Evolutionary conservation across 2,797 vertebrate genomes (phyloP).

Genomic region (Pitangus sulphuratus): DNA sequence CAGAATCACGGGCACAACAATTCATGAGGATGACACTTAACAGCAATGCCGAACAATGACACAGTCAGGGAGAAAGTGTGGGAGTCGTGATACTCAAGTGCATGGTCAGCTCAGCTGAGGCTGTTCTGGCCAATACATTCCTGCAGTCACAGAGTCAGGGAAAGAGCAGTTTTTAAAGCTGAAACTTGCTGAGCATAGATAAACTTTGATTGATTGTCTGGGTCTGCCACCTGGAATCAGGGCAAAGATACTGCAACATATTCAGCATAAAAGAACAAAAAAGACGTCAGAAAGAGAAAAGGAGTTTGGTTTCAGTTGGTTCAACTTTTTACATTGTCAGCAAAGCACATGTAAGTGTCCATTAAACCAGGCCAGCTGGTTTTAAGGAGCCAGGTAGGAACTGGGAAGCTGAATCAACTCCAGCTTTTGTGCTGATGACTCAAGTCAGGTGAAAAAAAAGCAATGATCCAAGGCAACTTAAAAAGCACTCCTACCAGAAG

Average conservation of each 20-base stretch:
- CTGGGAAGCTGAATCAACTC: neutral
- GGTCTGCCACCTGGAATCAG: neutral
- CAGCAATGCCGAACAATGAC: neutral
- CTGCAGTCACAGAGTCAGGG: neutral
- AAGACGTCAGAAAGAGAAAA: neutral
- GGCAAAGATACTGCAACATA: neutral
- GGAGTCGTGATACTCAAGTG: neutral
- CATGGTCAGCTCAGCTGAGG: neutral
- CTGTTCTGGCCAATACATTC: neutral
- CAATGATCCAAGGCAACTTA: neutral
- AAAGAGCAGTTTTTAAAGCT: neutral
- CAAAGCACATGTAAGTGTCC: neutral
- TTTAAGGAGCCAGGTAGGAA: neutral
- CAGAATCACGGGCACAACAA: neutral
- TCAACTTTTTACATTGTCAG: neutral
- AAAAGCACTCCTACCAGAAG: neutral
- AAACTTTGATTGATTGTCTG: neutral
- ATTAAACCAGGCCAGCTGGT: neutral
- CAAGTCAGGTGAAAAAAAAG: neutral
- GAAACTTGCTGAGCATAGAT: neutral
- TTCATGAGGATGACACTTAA: neutral
- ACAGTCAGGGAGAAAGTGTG: neutral
- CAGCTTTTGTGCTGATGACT: neutral
- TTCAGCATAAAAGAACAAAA: neutral
- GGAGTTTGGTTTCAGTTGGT: neutral